phyloP scores from a whole-genome alignment of 2,797 vertebrate genomes.

The Natrix natrix region DNA sequence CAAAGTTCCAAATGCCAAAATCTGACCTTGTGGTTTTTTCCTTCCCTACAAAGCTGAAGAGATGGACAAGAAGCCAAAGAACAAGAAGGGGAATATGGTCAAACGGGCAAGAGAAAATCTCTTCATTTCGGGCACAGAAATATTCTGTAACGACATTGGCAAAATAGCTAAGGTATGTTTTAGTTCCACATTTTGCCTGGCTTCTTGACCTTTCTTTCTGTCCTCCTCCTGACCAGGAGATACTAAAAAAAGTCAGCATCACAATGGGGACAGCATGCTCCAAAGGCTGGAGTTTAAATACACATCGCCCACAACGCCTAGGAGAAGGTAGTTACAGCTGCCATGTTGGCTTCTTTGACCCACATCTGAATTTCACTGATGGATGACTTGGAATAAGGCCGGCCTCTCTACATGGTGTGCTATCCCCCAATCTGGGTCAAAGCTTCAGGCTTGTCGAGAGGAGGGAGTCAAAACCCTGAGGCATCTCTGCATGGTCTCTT shows the following conservation, averaged over 20 bases:
- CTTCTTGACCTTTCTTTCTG: background rate
- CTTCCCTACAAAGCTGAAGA: background rate
- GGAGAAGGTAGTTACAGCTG: background rate
- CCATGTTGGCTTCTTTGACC: background rate
- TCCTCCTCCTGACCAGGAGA: background rate
- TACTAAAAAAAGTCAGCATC: background rate
- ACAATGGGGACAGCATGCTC: too few species aligned
- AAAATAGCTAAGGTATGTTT: constrained; percentile 1
- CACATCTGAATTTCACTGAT: background rate
- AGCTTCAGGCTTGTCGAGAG: too few species aligned
- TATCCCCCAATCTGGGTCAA: background rate
- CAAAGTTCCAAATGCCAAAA: too few species aligned
- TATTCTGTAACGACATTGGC: background rate
- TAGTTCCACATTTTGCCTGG: background rate
- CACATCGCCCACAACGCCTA: too few species aligned
- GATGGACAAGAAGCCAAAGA: background rate
- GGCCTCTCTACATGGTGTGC: too few species aligned
- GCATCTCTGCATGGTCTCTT: background rate
- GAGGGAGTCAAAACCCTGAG: background rate
- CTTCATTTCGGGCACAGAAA: background rate
- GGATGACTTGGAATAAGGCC: background rate
- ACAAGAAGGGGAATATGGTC: background rate
- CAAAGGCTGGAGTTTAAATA: too few species aligned
- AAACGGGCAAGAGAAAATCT: constrained; percentile 2
- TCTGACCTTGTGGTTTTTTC: background rate